Evolutionary conservation across 2,113 vertebrate species (phyloP).

Genomic region (Oryzias woworae): DNA sequence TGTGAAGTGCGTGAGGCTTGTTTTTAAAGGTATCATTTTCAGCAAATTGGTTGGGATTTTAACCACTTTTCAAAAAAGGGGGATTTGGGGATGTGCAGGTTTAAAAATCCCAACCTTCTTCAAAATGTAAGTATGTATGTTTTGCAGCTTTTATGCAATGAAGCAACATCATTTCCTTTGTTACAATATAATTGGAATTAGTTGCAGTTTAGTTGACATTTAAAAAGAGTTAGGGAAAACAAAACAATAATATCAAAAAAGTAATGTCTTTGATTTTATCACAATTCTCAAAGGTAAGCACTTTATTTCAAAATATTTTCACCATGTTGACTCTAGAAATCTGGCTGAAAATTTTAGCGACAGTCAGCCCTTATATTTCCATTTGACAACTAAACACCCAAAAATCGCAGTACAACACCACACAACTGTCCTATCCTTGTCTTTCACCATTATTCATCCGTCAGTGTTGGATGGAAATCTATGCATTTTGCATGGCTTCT

Average conservation of each 20-base stretch:
- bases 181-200: too few relatives aligned
- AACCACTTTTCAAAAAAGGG: conserved; percentile 45
- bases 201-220: too few relatives aligned
- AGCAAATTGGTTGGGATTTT: conserved; percentile 62
- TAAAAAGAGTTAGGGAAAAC: too few relatives aligned
- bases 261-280: too few relatives aligned
- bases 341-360: too few relatives aligned
- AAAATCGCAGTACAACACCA: conserved; percentile 7
- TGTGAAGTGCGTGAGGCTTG: conserved; percentile 55
- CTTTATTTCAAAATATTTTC: too few relatives aligned
- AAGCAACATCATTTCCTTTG: too few relatives aligned
- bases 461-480: conserved; percentile 36
- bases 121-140: conserved; percentile 46
- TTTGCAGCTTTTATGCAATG: conserved; percentile 16
- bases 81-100: conserved; percentile 38
- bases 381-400: neutral
- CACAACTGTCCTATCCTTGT: conserved; percentile 13
- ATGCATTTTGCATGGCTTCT: conserved; percentile 67
- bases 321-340: too few relatives aligned
- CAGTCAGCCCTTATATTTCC: neutral
- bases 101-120: neutral
- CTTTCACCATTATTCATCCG: conserved; percentile 40
- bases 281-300: too few relatives aligned
- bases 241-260: too few relatives aligned
- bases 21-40: conserved; percentile 74